phyloP scores from a whole-genome alignment of 1,140 invertebrate genomes.

The Prorops nasuta region DNA sequence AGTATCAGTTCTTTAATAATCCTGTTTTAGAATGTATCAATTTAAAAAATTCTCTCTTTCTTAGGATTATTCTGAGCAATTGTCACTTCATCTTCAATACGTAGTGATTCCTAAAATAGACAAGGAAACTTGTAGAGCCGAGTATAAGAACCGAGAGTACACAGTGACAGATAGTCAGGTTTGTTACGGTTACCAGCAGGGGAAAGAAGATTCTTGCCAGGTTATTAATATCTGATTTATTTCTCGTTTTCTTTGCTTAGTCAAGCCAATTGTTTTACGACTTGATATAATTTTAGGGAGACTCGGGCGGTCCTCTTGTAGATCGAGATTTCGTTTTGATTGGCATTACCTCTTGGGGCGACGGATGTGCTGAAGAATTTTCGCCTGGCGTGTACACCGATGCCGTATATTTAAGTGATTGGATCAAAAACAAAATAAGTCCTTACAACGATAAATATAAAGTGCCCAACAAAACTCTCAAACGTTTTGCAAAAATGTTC shows the following conservation, averaged over 20 bases:
- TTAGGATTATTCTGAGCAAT: background rate
- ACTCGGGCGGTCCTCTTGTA: slow-evolving; percentile 70
- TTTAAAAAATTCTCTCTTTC: too few relatives aligned
- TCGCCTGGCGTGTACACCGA: slow-evolving; percentile 66
- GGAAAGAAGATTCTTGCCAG: slow-evolving; percentile 35
- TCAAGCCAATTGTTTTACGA: too few relatives aligned
- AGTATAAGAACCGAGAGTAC: slow-evolving; percentile 24
- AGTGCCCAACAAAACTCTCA: background rate
- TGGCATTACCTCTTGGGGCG: slow-evolving; percentile 66
- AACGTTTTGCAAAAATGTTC: background rate
- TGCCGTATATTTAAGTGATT: slow-evolving; percentile 44
- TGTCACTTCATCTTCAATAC: slow-evolving; percentile 20
- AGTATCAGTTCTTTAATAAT: background rate
- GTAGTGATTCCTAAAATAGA: slow-evolving; percentile 24
- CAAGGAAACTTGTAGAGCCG: slow-evolving; percentile 8
- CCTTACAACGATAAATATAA: too few relatives aligned
- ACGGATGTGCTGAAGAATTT: slow-evolving; percentile 57
- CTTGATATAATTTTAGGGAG: too few relatives aligned
- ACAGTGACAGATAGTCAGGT: slow-evolving; percentile 19
- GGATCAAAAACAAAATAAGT: slow-evolving; percentile 33
- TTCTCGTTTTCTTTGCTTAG: too few relatives aligned
- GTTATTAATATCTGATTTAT: slow-evolving; percentile 18
- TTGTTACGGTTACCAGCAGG: slow-evolving; percentile 34
- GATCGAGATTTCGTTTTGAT: slow-evolving; percentile 50
- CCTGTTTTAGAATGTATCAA: too few relatives aligned